Percentiles rank a stretch among this genome's conserved stretches.
Conservation (phyloP, 2,113 vertebrate species). For the Buteo buteo region DNA sequence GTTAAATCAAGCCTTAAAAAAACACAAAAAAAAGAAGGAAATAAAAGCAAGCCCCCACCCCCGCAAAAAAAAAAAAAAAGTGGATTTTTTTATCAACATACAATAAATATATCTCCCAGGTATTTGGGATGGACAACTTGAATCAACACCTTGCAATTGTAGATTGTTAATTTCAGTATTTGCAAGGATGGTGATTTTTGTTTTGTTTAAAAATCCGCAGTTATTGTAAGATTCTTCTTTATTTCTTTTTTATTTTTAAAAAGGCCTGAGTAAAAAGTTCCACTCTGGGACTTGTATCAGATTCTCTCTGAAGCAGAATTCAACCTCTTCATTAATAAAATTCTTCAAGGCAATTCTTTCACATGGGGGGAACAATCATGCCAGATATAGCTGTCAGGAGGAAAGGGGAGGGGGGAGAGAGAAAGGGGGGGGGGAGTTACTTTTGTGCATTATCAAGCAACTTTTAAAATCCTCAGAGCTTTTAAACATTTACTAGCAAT, state of each 20-base stretch:
- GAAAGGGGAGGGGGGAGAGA: background rate
- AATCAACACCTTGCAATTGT: constrained; percentile 78
- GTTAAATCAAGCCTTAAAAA: constrained; percentile 72
- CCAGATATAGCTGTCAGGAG: constrained; percentile 85
- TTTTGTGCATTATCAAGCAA: constrained; percentile 23
- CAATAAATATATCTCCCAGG: constrained; percentile 88
- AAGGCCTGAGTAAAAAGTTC: constrained; percentile 98
- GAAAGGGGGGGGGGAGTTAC: constrained; percentile 46
- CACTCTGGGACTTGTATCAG: constrained; percentile 86
- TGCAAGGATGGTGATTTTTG: constrained; percentile 73
- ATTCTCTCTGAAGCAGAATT: constrained; percentile 84
- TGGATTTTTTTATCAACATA: constrained; percentile 75
- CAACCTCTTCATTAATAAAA: constrained; percentile 81
- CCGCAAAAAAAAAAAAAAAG: background rate
- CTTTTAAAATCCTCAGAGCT: background rate
- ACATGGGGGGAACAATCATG: constrained; percentile 98
- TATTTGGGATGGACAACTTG: constrained; percentile 75
- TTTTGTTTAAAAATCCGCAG: constrained; percentile 79
- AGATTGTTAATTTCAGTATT: constrained; percentile 71
- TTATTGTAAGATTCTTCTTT: constrained; percentile 83
- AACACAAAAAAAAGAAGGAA: background rate
- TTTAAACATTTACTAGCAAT: constrained; percentile 17
- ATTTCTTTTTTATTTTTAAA: constrained; percentile 73
- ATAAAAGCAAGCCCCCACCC: constrained; percentile 29
- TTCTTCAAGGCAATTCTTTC: constrained; percentile 92